Evolutionary conservation across 2,888 invertebrate genomes (phyloP).

Genomic region (Meteorus cinctellus): DNA sequence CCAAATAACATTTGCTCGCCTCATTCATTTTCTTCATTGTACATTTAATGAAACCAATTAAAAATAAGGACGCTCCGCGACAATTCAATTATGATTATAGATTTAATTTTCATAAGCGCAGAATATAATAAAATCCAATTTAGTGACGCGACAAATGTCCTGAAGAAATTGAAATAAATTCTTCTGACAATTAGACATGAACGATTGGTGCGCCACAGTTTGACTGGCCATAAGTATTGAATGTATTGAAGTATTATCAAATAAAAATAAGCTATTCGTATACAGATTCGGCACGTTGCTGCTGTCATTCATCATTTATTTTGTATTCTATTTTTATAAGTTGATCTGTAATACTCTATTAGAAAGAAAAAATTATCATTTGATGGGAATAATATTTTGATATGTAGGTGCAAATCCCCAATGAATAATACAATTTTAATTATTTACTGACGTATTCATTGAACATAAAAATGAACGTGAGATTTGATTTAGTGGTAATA

Average conservation of each 20-base stretch:
- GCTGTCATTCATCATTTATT: background rate
- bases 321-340: too few relatives aligned
- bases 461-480: too few relatives aligned
- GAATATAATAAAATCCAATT: background rate
- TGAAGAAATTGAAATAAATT: background rate
- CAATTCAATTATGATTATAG: slow-evolving; percentile 6
- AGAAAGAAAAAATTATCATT: too few relatives aligned
- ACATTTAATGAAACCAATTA: slow-evolving; percentile 11
- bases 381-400: too few relatives aligned
- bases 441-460: too few relatives aligned
- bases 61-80: background rate
- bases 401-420: too few relatives aligned
- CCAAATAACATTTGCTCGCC: background rate
- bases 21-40: background rate
- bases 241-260: background rate
- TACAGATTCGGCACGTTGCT: background rate
- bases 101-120: background rate
- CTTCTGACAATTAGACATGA: background rate
- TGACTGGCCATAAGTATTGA: background rate
- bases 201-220: background rate
- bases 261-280: background rate
- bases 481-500: too few relatives aligned
- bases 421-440: too few relatives aligned
- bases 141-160: background rate
- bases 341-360: too few relatives aligned